Evolutionary conservation across 2,888 invertebrate genomes (phyloP), one percentile per base, ranked within the genome.

Genomic region (Hyles lineata): DNA sequence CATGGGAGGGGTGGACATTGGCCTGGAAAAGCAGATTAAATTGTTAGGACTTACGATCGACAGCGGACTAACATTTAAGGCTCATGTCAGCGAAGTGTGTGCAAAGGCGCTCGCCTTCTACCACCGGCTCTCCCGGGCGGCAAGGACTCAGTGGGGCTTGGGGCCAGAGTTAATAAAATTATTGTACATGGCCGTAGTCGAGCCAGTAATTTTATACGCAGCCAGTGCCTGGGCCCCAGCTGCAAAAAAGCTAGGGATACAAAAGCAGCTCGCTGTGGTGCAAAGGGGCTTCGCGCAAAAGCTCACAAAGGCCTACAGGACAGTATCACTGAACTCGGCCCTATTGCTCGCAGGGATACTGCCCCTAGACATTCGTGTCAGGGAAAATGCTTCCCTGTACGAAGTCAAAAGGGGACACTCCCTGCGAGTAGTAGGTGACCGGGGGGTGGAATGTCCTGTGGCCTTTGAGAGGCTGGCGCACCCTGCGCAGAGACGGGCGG

Each of bases 321-420:
- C 15, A 4, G 43, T 43, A 1, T 43, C 43, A 15, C 43, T 43
- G 15, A 15, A 43, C 62, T 74, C 79, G 11, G 77, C 76, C 0
- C 70, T 78, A 19, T 9, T 75, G 3, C 72, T 79, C 11, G 73
- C 77, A 0, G 77, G 77, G 69, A 32, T 79, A n/a, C 76, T 79
- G 2, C 78, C 79, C 11, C 73, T 79, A 0, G 78, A 78, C 73
- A 73, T 79, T 0, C 50, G 78, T 0, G 67, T 78, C 8, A 67
- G 50, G 0, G 80, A 82, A 55, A 74, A 43, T 43, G 43, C 43
- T 15, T 43, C 43, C 43, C 43, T 43, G 15, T 43, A 43, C 43
- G 43, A 43, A 43, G 43, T 43, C 72, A 79, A 67, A 71, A 78
- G 70, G 35, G 78, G 79, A 17, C n/a, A 67, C 9, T 9, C 72